These are phyloP conservation scores for Telmatherina bonti DNA, from an alignment of 2,797 vertebrate species.

Conservation along the genomic window DNA sequence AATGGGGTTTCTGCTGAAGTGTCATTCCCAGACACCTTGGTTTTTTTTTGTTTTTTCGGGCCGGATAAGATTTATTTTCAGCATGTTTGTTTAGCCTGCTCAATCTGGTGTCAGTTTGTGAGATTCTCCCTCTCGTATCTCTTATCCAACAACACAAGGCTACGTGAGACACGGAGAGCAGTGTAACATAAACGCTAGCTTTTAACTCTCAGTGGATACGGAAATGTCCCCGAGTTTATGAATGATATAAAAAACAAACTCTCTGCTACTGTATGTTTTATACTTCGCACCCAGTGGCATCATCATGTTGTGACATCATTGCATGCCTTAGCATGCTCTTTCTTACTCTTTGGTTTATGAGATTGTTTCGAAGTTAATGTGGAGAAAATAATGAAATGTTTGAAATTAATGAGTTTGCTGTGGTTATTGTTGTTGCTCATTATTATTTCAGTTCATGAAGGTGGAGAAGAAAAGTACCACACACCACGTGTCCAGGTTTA, in stretches of 20 bases:
- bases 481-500: not conserved
- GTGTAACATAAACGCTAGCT: constrained; percentile 85
- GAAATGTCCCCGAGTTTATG: constrained; percentile 81
- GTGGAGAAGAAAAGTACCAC: not conserved
- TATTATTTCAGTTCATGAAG: constrained; percentile 9
- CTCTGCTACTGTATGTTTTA: constrained; percentile 87
- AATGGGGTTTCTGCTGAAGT: constrained; percentile 63
- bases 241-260: constrained; percentile 82
- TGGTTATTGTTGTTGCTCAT: constrained; percentile 55
- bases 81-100: constrained; percentile 88
- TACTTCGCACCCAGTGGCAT: constrained; percentile 87
- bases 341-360: constrained; percentile 90
- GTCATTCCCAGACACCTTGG: constrained; percentile 80
- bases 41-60: constrained; percentile 62
- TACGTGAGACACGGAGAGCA: constrained; percentile 79
- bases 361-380: constrained; percentile 87
- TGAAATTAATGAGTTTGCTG: constrained; percentile 78
- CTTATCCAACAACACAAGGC: constrained; percentile 76
- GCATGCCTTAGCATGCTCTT: constrained; percentile 89
- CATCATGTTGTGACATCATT: constrained; percentile 89
- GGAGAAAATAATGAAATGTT: constrained; percentile 88
- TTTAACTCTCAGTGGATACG: constrained; percentile 83
- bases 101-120: constrained; percentile 85
- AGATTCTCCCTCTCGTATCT: constrained; percentile 78
- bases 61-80: constrained; percentile 82